phyloP scores from a whole-genome alignment of 2,888 invertebrate species.

The Standfussiana lucernea region DNA sequence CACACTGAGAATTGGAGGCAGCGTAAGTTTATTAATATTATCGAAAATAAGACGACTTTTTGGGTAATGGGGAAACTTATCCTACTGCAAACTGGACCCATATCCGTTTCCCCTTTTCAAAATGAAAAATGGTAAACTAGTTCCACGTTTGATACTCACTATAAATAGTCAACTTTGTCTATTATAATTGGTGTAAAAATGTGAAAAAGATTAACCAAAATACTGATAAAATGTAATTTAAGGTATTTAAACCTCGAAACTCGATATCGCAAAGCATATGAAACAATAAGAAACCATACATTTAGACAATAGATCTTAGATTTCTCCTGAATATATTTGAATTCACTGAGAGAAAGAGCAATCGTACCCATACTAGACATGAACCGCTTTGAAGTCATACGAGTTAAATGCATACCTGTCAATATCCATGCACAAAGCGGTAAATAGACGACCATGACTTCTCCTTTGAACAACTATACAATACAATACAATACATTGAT shows the following conservation, averaged over 20 bases:
- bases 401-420: not conserved
- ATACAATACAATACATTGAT: no score
- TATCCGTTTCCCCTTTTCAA: not conserved
- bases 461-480: constrained; percentile 5
- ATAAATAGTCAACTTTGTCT: not conserved
- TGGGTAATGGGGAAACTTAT: not conserved
- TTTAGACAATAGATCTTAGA: not conserved
- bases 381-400: not conserved
- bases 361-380: not conserved
- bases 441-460: not conserved
- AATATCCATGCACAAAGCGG: not conserved
- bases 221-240: not conserved
- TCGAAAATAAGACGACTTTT: not conserved
- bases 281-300: not conserved
- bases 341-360: not conserved
- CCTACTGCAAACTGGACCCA: not conserved
- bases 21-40: not conserved
- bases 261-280: not conserved
- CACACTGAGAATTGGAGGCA: not conserved
- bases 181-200: not conserved
- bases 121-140: no score
- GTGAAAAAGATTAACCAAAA: not conserved
- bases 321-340: not conserved
- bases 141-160: not conserved
- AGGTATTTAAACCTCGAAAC: not conserved